Evolutionary conservation across 35 echinoderm and acorn worm genomes (phyloP).

Genomic region (Heliocidaris erythrogramma): DNA sequence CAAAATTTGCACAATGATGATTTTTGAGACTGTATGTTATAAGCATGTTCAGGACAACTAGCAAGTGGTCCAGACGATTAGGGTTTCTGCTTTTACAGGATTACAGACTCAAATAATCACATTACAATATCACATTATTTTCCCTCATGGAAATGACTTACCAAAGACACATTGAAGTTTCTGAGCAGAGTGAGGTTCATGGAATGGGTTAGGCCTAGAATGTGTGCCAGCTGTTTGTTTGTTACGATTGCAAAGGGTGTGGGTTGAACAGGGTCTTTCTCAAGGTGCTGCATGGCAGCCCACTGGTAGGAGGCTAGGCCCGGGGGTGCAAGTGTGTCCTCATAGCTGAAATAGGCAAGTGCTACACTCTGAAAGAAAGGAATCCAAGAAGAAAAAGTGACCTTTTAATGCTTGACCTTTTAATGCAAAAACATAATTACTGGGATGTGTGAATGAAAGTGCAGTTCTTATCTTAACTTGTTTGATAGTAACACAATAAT

Average conservation of each 20-base stretch:
- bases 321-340: slow-evolving; percentile 33
- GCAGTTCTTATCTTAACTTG: too few relatives aligned
- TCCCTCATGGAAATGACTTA: slow-evolving; percentile 70
- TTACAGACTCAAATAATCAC: too few relatives aligned
- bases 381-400: slow-evolving; percentile 22
- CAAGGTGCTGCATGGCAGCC: slow-evolving; percentile 66
- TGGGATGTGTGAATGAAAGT: too few relatives aligned
- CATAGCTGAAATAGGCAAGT: slow-evolving; percentile 81
- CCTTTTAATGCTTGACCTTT: not conserved
- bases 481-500: too few relatives aligned
- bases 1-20: too few relatives aligned
- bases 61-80: too few relatives aligned
- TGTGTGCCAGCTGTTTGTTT: slow-evolving; percentile 61
- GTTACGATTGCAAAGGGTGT: slow-evolving; percentile 79
- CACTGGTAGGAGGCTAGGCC: slow-evolving; percentile 78
- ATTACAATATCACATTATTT: not conserved
- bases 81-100: too few relatives aligned
- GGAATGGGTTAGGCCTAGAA: slow-evolving; percentile 48
- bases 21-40: too few relatives aligned
- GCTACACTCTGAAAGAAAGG: slow-evolving; percentile 66
- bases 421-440: too few relatives aligned
- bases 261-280: slow-evolving; percentile 80
- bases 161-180: slow-evolving; percentile 76
- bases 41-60: too few relatives aligned
- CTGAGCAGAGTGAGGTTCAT: slow-evolving; percentile 61